Base-by-base conservation (phyloP, 2,113 vertebrate species). In the Pitta sordida region DNA sequence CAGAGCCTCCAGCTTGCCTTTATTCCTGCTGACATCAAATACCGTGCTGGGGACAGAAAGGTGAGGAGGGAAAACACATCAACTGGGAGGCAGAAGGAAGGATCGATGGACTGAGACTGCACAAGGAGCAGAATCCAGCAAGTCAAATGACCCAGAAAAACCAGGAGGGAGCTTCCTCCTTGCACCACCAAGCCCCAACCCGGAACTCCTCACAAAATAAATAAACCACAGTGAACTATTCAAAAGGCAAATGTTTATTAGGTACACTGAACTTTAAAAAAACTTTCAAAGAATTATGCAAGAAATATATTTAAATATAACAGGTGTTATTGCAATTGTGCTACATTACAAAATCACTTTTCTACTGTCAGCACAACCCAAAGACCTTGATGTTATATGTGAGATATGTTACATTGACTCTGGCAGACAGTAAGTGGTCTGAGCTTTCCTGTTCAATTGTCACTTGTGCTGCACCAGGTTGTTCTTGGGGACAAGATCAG, bases 201-300 rank as follows among this genome's bases (percentile, higher is more conserved):
- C 29, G 8, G 6, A 46, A 60, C 64, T 49, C 77, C 52, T 81
- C 39, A n/a, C 22, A 34, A 62, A 20, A 36, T 12, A 68, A 96
- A 96, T 80, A 96, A 91, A 94, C 70, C 71, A 91, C 74, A 95
- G 81, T 37, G 69, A 92, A 83, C 83, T 94, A 95, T 87, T 97
- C 97, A 97, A 97, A 97, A 96, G 92, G 95, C 93, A 96, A 86
- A 92, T 88, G 85, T 97, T 97, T 97, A 97, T 97, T 98, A 97
- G 97, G 79, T 95, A 95, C 91, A 96, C n/a, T n/a, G 97, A 85
- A 97, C 85, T 91, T 96, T 52, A 90, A 97, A 94, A n/a, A 93
- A 96, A 94, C 43, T 86, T 94, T 53, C 78, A 87, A 94, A 95
- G 81, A 95, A 94, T 95, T 97, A 97, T 84, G 96, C 94, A 96